A percentile compares a stretch with the other conserved stretches of the same genome.
Evolutionary conservation across 2,888 invertebrate genomes (phyloP).

Genomic region (Synanthedon andrenaeformis): DNA sequence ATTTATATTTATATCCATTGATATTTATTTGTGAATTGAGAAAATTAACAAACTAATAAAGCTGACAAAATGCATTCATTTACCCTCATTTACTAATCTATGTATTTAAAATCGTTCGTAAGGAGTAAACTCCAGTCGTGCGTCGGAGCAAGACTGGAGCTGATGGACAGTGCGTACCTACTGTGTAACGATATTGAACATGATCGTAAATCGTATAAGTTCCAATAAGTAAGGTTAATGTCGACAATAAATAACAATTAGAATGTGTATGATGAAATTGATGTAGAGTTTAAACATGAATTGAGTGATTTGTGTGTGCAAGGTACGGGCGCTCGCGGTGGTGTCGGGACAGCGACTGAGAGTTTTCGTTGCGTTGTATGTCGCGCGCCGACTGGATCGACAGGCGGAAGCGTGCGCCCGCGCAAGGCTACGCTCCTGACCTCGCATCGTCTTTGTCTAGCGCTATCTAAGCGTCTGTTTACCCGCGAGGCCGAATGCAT

Average conservation of each 20-base stretch:
- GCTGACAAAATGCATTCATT: no score
- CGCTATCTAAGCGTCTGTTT: conserved; percentile 65
- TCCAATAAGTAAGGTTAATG: background rate
- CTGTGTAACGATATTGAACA: background rate
- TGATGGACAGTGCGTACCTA: no score
- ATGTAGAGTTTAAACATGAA: background rate
- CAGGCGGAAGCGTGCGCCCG: conserved; percentile 65
- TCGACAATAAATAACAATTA: background rate
- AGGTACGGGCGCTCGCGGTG: conserved; percentile 21
- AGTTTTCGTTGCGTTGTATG: background rate
- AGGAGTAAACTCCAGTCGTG: no score
- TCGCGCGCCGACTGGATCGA: conserved; percentile 1
- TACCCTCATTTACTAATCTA: no score
- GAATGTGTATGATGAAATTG: background rate
- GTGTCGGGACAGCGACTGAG: conserved; percentile 23
- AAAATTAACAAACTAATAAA: no score
- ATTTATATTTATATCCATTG: no score
- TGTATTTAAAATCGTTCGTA: no score
- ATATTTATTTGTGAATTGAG: no score
- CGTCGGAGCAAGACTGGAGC: no score
- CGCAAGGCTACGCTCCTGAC: conserved; percentile 70
- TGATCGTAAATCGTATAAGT: background rate
- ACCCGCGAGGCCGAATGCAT: conserved; percentile 67
- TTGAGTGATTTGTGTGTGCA: background rate
- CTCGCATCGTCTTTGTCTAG: conserved; percentile 69